Evolutionary conservation across 2,113 vertebrate genomes (phyloP), one percentile per base, ranked within the genome.

Genomic region (Leiothrix lutea): DNA sequence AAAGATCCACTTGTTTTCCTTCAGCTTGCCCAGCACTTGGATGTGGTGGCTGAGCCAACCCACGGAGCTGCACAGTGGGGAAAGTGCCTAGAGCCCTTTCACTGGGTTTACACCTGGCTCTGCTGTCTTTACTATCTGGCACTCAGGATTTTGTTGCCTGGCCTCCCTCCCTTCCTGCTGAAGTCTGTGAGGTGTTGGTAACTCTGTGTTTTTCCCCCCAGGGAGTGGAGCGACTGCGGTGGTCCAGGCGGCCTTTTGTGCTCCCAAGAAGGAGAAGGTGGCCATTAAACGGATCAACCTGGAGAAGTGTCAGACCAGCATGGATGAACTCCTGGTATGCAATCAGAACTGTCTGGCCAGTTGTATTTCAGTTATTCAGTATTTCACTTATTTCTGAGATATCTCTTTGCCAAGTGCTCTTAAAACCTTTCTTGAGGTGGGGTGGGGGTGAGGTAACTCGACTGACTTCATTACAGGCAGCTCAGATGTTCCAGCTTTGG

Each of bases 241-340:
- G 95, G 99, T 99, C 70, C 99, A 99, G 92, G 99, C 99, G 51
- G 99, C 99, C 0, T 98, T 98, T 89, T 99, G 99, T 64, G 75
- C 85, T 51, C 99, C 99, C 1, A 99, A 99, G 95, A 99, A 99
- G 96, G 99, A 99, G 97, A 99, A 98, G 95, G 99, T 99, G 97
- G 99, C 99, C 4, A 99, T 99, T 92, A 99, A 99, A 97, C 98
- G 99, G 74, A 99, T 99, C 96, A 99, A 99, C 89, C 98, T 99
- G 35, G 99, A 99, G 95, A 99, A 99, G 90, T 99, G 99, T 97
- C 99, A 99, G 88, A 99, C 99, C 1, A 99, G 99, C 98, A 99
- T 99, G 99, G 99, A 99, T 70, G 99, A 99, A 70, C 99, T 99
- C 57, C 96, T 99, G 99, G 99, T 99, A 98, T 67, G 97, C 54